These are phyloP conservation scores for Calyptommatus sinebrachiatus DNA, from an alignment of 2,113 vertebrate genomes.

Conservation along the genomic window DNA sequence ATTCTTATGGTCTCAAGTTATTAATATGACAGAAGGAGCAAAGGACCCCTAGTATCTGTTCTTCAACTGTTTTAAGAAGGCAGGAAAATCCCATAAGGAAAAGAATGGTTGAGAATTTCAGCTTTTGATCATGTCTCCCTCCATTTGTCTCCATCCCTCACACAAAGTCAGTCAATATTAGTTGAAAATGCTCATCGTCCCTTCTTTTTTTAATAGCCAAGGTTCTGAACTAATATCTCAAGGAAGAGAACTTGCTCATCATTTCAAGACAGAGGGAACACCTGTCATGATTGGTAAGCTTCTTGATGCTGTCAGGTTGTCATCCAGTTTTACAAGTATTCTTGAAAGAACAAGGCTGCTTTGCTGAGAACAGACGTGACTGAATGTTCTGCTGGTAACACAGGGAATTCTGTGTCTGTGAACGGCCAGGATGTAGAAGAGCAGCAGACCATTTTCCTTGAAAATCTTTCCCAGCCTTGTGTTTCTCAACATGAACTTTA, in stretches of 20 bases:
- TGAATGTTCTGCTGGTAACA: background rate
- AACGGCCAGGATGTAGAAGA: background rate
- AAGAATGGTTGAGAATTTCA: background rate
- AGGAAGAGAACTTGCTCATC: constrained; percentile 89
- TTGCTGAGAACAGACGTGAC: no score
- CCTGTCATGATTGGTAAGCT: constrained; percentile 94
- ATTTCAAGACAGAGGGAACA: constrained; percentile 89
- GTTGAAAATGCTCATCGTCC: background rate
- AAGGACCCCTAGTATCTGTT: no score
- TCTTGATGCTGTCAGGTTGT: background rate
- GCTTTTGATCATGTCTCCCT: background rate
- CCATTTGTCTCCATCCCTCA: background rate
- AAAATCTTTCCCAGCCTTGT: background rate
- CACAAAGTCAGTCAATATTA: background rate
- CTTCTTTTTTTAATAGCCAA: constrained; percentile 73
- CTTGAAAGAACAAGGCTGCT: background rate
- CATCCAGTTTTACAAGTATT: background rate
- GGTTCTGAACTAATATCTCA: constrained; percentile 86
- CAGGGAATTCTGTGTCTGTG: background rate
- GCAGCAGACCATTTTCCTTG: no score
- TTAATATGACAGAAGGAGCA: no score
- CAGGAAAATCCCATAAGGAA: no score
- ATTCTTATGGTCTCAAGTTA: no score
- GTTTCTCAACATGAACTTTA: background rate
- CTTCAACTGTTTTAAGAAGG: no score